Evolutionary conservation across 1,140 invertebrate genomes (phyloP).

Genomic region (Limonius californicus): DNA sequence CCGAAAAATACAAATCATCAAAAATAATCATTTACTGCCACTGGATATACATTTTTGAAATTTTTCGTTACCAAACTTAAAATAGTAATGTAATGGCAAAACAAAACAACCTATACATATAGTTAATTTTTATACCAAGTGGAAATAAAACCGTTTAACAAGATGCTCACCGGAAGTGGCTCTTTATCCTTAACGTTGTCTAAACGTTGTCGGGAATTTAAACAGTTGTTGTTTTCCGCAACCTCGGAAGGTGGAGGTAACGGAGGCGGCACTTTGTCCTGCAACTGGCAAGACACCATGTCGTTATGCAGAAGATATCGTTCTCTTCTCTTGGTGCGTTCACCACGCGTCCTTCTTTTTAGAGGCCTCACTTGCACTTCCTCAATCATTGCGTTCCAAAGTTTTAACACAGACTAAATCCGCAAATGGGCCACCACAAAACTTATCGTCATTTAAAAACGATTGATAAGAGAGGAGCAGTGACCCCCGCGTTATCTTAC

Average conservation of each 20-base stretch:
- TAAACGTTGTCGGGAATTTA: not conserved
- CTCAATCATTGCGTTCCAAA: conserved; percentile 22
- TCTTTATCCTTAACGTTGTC: no score
- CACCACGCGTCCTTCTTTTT: conserved; percentile 37
- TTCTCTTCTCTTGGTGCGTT: conserved; percentile 40
- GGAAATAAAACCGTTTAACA: no score
- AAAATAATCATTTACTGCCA: no score
- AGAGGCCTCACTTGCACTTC: conserved; percentile 22
- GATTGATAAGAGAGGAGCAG: not conserved
- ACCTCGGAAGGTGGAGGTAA: not conserved
- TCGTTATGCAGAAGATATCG: conserved; percentile 30
- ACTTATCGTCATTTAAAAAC: not conserved
- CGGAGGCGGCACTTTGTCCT: not conserved
- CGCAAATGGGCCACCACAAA: not conserved
- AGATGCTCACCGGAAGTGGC: no score
- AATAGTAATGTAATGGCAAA: no score
- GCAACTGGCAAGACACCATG: not conserved
- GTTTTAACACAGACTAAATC: not conserved
- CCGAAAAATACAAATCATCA: conserved; percentile 11
- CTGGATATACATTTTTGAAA: no score
- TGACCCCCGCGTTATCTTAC: not conserved
- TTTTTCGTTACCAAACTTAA: no score
- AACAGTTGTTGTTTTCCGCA: conserved; percentile 14
- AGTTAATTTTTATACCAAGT: no score
- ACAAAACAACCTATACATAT: no score